phyloP scores from a whole-genome alignment of 2,888 invertebrate genomes.

The Melanostoma scalare region DNA sequence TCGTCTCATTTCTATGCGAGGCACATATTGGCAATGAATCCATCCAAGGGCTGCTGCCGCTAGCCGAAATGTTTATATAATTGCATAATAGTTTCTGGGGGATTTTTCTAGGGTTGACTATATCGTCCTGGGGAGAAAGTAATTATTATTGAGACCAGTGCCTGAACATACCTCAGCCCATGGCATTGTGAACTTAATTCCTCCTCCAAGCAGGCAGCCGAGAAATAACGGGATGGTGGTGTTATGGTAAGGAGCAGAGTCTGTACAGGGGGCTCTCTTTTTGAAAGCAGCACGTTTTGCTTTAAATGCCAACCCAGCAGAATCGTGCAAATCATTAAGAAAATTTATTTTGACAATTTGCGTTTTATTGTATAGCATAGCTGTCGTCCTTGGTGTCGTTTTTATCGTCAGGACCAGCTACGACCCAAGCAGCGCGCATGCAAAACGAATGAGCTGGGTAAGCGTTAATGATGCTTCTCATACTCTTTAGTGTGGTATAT shows the following conservation, averaged over 20 bases:
- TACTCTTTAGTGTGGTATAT: not conserved
- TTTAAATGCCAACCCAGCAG: slow-evolving; percentile 62
- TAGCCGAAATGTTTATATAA: slow-evolving; percentile 69
- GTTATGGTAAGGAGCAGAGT: not conserved
- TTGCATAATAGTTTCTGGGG: slow-evolving; percentile 59
- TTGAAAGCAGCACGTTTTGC: slow-evolving; percentile 56
- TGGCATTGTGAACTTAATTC: slow-evolving; percentile 20
- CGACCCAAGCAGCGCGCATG: slow-evolving; percentile 25
- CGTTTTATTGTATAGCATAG: slow-evolving; percentile 68
- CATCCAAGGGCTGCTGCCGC: slow-evolving; percentile 45
- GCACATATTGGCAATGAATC: slow-evolving; percentile 68
- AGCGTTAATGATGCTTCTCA: slow-evolving; percentile 53
- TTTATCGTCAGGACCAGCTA: slow-evolving; percentile 15
- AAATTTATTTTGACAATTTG: slow-evolving; percentile 74
- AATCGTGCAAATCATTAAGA: slow-evolving; percentile 74
- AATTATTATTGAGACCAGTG: slow-evolving; percentile 45
- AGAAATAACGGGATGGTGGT: not conserved
- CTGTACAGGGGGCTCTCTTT: slow-evolving; percentile 4
- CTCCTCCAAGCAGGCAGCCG: not conserved
- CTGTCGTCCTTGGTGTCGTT: slow-evolving; percentile 50
- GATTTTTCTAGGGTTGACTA: slow-evolving; percentile 22
- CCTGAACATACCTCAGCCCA: slow-evolving; percentile 4
- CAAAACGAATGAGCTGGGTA: slow-evolving; percentile 54
- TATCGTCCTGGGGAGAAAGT: slow-evolving; percentile 30
- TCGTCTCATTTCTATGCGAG: slow-evolving; percentile 53